Base-by-base conservation (phyloP, 2,113 vertebrate genomes). In the Sphaerodactylus townsendi region DNA sequence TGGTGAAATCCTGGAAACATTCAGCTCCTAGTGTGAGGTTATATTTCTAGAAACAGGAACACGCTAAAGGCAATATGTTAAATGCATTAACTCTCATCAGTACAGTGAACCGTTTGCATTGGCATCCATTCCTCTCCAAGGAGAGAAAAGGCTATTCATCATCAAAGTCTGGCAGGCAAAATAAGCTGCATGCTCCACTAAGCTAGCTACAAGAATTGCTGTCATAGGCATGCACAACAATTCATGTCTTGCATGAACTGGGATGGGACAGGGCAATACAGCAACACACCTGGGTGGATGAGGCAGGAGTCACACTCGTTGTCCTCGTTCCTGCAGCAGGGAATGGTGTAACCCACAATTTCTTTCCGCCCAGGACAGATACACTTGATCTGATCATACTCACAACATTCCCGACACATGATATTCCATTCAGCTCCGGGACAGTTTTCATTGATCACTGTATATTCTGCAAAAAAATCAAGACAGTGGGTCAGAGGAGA, bases 271-370 rank as follows among this genome's bases (percentile, higher is more conserved):
- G 30, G 46, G 25, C 33, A 25, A 39, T 48, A 65, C 53, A 73
- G 39, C 74, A 78, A 48, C 91, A 53, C 83, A 99, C 98, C 99
- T 95, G 98, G 98, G 90, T 99, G 98, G 82, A 99, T 98, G 86
- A 99, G 97, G 91, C 99, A 99, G 91, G 98, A 98, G 84, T 99
- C 99, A 2, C 99, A 99, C 80, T 99, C 98, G 0, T 99, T 97
- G 10, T 98, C 97, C 87, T 98, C 97, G 0, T 99, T 99, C 69
- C 98, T 96, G 91, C 99, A 99, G 96, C 99, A 99, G 1, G 99
- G 99, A 89, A 99, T 98, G 13, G 98, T 98, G 10, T 99, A 99
- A 23, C 98, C 98, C 79, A 99, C 98, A 3, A 91, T 96, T 48
- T 97, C 95, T 78, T 98, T 98, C 92, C 95, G 96, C 15, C 98